phyloP scores from a whole-genome alignment of 2,113 vertebrate species.

The Megaleporinus macrocephalus region DNA sequence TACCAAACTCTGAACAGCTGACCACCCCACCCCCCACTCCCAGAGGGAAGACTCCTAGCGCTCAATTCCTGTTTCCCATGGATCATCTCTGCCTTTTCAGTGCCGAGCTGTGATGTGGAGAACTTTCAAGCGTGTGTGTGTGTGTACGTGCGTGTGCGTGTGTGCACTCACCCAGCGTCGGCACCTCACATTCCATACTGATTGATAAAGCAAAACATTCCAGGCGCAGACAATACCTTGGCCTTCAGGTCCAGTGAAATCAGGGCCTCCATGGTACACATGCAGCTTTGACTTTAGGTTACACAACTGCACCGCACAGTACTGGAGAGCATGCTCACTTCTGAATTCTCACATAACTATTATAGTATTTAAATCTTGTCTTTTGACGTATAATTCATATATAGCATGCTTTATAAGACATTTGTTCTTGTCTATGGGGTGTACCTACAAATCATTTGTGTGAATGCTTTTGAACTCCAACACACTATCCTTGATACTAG shows the following conservation, averaged over 20 bases:
- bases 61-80: constrained; percentile 59
- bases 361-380: no score
- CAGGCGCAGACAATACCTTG: neutral
- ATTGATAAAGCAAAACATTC: constrained; percentile 33
- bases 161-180: neutral
- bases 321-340: neutral
- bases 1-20: constrained; percentile 15
- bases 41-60: constrained; percentile 27
- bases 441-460: no score
- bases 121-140: neutral
- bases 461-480: no score
- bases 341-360: no score
- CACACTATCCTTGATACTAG: no score
- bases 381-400: no score
- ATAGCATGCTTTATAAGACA: no score
- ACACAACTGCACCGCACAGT: neutral
- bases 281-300: neutral
- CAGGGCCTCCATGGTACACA: neutral
- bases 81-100: neutral
- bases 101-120: neutral
- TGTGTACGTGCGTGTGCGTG: constrained; percentile 7
- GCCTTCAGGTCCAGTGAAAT: neutral
- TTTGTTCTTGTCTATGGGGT: no score
- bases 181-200: constrained; percentile 11
- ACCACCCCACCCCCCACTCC: constrained; percentile 18